Percentiles rank a stretch among this genome's conserved stretches.
phyloP scores from a whole-genome alignment of 2,113 vertebrate species.

The Osmerus mordax region DNA sequence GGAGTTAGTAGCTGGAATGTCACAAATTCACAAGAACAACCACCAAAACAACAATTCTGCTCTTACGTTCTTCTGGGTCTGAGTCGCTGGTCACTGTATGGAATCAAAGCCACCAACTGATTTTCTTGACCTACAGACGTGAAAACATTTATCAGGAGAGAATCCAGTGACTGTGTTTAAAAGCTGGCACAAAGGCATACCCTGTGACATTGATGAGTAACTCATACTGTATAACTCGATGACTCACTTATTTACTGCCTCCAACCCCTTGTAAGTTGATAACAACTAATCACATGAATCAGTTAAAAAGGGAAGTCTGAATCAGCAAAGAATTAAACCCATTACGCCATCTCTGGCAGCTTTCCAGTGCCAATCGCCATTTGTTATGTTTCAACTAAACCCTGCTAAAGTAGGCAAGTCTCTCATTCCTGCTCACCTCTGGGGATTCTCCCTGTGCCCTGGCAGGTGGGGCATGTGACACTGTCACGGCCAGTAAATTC shows the following conservation, averaged over 20 bases:
- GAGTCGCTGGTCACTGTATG: conserved; percentile 91
- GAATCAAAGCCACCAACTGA: conserved; percentile 92
- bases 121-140: conserved; percentile 85
- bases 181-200: not conserved
- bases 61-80: conserved; percentile 88
- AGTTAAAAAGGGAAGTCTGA: too few relatives aligned
- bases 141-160: not conserved
- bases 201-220: not conserved
- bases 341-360: too few relatives aligned
- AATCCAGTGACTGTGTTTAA: not conserved
- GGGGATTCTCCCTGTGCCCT: conserved; percentile 97
- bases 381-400: not conserved
- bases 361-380: too few relatives aligned
- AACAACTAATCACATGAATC: too few relatives aligned
- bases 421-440: conserved; percentile 71
- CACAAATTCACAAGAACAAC: not conserved
- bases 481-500: conserved; percentile 96
- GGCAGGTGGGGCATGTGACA: conserved; percentile 94
- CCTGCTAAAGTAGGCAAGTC: not conserved
- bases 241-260: not conserved
- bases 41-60: not conserved
- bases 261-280: too few relatives aligned
- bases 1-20: conserved; percentile 1
- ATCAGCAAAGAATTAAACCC: too few relatives aligned
- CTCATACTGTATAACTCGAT: not conserved